phyloP scores from a whole-genome alignment of 2,888 invertebrate species.

The Strigamia maritima region DNA sequence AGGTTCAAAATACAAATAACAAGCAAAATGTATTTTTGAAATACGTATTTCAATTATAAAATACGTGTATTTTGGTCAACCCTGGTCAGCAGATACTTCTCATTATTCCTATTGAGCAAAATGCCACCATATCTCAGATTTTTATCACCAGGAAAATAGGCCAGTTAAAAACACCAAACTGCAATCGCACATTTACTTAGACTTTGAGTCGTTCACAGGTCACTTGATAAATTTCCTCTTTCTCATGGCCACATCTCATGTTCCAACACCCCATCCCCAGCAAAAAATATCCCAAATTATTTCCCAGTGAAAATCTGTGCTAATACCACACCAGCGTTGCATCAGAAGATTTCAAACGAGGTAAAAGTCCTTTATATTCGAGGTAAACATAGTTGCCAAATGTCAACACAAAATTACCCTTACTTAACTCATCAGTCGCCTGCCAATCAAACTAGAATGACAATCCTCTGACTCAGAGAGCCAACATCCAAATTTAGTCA shows the following conservation, averaged over 20 bases:
- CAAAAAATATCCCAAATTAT: not conserved
- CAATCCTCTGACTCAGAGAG: not conserved
- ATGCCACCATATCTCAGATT: not conserved
- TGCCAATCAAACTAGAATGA: not conserved
- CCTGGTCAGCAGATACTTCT: no score
- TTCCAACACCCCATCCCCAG: not conserved
- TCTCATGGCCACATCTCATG: not conserved
- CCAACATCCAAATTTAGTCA: slow-evolving; percentile 20
- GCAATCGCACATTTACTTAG: slow-evolving; percentile 1
- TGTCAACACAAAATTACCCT: not conserved
- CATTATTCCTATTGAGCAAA: no score
- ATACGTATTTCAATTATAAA: no score
- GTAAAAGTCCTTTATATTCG: no score
- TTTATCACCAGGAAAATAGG: not conserved
- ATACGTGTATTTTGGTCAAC: no score
- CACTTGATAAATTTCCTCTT: not conserved
- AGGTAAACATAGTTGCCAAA: not conserved
- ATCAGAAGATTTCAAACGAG: no score
- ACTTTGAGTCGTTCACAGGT: not conserved
- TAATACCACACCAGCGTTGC: no score
- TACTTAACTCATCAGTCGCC: not conserved
- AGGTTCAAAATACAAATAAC: no score
- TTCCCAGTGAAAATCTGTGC: no score
- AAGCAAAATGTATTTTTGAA: no score
- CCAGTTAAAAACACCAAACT: not conserved